phyloP scores from a whole-genome alignment of 2,888 invertebrate species.

The Drosophila formosana region DNA sequence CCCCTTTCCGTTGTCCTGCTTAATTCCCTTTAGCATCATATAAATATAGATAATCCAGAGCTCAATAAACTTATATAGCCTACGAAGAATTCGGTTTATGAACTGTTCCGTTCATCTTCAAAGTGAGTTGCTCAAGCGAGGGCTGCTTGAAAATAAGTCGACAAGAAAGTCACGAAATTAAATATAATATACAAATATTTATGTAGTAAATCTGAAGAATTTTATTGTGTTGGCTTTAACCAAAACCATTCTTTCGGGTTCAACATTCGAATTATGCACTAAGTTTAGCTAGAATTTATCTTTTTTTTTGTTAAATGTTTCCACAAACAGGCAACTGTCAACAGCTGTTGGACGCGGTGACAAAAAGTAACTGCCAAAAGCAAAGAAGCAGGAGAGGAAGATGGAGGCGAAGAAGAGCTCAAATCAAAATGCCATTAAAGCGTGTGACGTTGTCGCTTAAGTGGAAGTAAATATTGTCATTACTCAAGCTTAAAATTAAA shows the following conservation, averaged over 20 bases:
- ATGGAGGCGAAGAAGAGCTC: constrained; percentile 45
- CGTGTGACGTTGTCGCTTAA: constrained; percentile 73
- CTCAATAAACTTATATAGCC: background rate
- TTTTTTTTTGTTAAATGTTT: constrained; percentile 24
- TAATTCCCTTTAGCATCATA: background rate
- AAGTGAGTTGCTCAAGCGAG: too few species aligned
- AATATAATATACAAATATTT: too few species aligned
- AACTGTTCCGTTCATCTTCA: too few species aligned
- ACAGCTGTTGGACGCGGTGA: constrained; percentile 47
- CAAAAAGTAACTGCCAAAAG: constrained; percentile 38
- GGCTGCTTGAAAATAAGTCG: too few species aligned
- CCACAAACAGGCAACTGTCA: constrained; percentile 42
- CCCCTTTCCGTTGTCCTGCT: background rate
- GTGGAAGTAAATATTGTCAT: constrained; percentile 82
- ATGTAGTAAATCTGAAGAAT: too few species aligned
- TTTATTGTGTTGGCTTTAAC: too few species aligned
- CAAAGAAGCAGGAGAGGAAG: constrained; percentile 8
- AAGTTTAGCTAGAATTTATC: constrained; percentile 14
- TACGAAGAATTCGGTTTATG: background rate
- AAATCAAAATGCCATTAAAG: constrained; percentile 83
- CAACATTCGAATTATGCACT: constrained; percentile 10
- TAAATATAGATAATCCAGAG: background rate
- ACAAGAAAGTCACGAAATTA: too few species aligned
- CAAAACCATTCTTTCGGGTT: too few species aligned
- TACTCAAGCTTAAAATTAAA: constrained; percentile 83